Percentiles rank a stretch among this genome's conserved stretches.
Conservation (phyloP, 2,113 vertebrate species). For the Nyctibius bracteatus region DNA sequence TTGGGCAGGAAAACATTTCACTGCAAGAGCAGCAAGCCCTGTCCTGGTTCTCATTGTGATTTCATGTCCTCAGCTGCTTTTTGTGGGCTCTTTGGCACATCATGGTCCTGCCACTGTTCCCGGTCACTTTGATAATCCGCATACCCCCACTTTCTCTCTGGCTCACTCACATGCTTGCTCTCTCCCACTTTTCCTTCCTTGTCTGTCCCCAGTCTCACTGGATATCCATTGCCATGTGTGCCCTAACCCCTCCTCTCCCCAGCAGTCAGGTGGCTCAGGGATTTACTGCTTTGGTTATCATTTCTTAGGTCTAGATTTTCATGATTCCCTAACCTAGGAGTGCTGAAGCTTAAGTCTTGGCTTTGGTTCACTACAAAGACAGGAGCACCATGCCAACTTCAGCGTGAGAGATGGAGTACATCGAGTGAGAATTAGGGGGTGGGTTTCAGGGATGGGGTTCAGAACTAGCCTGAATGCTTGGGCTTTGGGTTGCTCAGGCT, state of each 20-base stretch:
- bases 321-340: not conserved
- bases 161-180: not conserved
- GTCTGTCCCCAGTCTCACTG: not conserved
- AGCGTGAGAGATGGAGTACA: accelerated
- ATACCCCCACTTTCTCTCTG: not conserved
- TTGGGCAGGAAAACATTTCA: not conserved
- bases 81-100: not conserved
- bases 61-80: not conserved
- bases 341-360: not conserved
- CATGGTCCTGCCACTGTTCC: accelerated
- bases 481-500: not conserved
- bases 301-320: not conserved
- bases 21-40: not conserved
- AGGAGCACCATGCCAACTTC: not conserved
- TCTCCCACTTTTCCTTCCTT: not conserved
- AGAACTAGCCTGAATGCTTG: not conserved
- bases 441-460: not conserved
- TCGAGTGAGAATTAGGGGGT: not conserved
- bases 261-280: not conserved
- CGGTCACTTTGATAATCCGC: not conserved
- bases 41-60: not conserved
- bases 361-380: not conserved
- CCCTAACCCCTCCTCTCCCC: not conserved
- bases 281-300: not conserved
- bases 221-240: not conserved